Evolutionary conservation across 2,113 vertebrate genomes (phyloP).

Genomic region (Halcyon senegalensis): DNA sequence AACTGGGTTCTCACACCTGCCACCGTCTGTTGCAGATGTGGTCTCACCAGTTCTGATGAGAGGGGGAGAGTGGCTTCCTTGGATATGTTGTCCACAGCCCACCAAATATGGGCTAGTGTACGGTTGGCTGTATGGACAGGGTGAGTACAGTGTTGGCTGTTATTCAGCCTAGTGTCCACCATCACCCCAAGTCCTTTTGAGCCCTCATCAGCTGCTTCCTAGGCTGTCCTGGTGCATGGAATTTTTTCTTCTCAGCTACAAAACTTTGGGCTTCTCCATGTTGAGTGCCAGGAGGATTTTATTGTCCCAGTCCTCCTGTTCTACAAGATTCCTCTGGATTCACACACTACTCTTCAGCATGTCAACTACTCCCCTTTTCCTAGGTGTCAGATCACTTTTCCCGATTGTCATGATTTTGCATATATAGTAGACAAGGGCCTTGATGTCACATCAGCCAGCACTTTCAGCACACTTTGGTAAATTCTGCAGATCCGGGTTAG

Average conservation of each 20-base stretch:
- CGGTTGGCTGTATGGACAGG: neutral
- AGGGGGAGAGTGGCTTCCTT: neutral
- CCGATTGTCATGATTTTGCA: neutral
- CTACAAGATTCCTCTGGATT: neutral
- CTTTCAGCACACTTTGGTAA: neutral
- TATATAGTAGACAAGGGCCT: neutral
- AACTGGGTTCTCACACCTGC: neutral
- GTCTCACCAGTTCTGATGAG: neutral
- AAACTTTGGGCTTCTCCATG: neutral
- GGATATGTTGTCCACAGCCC: too few species aligned
- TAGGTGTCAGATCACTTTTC: neutral
- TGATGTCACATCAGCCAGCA: neutral
- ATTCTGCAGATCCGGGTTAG: neutral
- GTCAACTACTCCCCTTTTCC: neutral
- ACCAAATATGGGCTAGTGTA: neutral
- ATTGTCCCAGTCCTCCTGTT: neutral
- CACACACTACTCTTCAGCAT: neutral
- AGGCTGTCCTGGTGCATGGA: neutral
- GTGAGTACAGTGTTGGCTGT: fast-evolving
- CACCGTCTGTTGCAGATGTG: neutral
- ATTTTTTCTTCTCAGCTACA: neutral
- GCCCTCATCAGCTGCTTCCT: neutral
- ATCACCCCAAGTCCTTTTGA: neutral
- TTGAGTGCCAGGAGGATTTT: neutral
- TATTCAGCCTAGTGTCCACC: neutral